These are phyloP conservation scores for Anthopleura sola DNA, from an alignment of 64 coral and sea anemone genomes.

Conservation along the genomic window DNA sequence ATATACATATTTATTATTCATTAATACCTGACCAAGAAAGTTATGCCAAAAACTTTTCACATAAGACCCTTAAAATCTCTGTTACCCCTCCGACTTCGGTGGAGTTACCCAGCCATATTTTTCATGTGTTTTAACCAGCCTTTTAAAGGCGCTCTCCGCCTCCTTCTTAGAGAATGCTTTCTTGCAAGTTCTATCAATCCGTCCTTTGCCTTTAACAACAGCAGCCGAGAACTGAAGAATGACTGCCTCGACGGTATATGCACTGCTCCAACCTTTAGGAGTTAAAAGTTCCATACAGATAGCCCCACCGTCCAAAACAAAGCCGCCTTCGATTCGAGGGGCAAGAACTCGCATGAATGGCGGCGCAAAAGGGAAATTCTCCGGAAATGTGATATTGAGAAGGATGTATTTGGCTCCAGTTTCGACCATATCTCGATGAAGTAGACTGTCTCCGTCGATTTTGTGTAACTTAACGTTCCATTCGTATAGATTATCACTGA, in stretches of 20 bases:
- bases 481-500: constrained; percentile 87
- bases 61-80: neutral
- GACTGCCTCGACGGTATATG: constrained; percentile 83
- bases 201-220: constrained; percentile 85
- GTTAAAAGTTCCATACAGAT: constrained; percentile 94
- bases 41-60: neutral
- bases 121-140: constrained; percentile 91
- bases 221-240: constrained; percentile 89
- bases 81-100: constrained; percentile 85
- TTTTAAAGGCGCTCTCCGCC: constrained; percentile 81
- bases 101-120: constrained; percentile 97
- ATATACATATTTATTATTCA: neutral
- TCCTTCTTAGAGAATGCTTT: constrained; percentile 94
- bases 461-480: constrained; percentile 91
- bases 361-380: constrained; percentile 92
- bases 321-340: constrained; percentile 88
- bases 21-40: neutral
- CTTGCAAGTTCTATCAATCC: constrained; percentile 77
- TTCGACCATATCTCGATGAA: constrained; percentile 82
- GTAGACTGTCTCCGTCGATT: constrained; percentile 88
- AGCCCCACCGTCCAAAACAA: constrained; percentile 85
- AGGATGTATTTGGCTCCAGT: constrained; percentile 91
- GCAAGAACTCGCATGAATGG: constrained; percentile 91
- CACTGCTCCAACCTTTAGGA: constrained; percentile 89
- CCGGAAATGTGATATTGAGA: constrained; percentile 84